phyloP scores from a whole-genome alignment of 2,888 invertebrate species.

The Aleiodes leptofemur region DNA sequence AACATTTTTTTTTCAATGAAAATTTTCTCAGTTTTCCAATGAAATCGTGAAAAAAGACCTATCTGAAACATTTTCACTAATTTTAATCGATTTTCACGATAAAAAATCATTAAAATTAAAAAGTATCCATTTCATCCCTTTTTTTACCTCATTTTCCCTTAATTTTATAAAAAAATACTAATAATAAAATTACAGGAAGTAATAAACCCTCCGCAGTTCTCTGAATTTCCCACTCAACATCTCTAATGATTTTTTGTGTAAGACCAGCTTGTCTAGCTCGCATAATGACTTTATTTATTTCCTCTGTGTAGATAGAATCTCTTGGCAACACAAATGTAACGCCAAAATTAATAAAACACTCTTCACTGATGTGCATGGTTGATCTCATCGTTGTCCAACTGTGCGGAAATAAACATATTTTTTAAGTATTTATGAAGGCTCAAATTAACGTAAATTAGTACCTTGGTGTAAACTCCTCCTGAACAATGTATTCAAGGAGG shows the following conservation, averaged over 20 bases:
- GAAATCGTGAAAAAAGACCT: too few species aligned
- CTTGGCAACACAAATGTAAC: conserved; percentile 82
- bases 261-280: conserved; percentile 83
- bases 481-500: conserved; percentile 84
- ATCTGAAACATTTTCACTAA: too few species aligned
- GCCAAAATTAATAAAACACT: conserved; percentile 86
- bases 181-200: conserved; percentile 77
- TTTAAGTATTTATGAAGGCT: too few species aligned
- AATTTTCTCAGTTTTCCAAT: too few species aligned
- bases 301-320: conserved; percentile 80
- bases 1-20: too few species aligned
- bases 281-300: conserved; percentile 80
- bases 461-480: conserved; percentile 83
- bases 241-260: conserved; percentile 81
- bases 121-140: too few species aligned
- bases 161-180: too few species aligned
- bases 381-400: conserved; percentile 78
- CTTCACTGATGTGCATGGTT: conserved; percentile 83
- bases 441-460: conserved; percentile 62
- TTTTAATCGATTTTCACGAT: too few species aligned
- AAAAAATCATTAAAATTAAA: too few species aligned
- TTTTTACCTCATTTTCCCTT: too few species aligned
- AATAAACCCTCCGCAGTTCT: conserved; percentile 80
- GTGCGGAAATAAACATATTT: conserved; percentile 18
- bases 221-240: conserved; percentile 85